These are phyloP conservation scores for Natator depressus DNA, from an alignment of 2,113 vertebrate species.

Conservation along the genomic window DNA sequence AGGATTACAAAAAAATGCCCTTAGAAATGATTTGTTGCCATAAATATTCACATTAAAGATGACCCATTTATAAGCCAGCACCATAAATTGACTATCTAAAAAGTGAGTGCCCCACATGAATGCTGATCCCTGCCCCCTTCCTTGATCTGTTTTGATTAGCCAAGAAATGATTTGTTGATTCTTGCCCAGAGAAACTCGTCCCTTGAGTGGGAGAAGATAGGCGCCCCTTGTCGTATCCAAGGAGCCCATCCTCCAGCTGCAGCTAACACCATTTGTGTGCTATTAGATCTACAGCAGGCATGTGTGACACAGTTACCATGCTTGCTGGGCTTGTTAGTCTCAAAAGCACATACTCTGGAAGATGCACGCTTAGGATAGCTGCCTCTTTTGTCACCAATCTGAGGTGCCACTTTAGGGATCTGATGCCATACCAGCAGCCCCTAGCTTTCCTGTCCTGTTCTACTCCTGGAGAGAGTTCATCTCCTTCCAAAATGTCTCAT, in stretches of 20 bases:
- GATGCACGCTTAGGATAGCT: background rate
- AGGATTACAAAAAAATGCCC: constrained; percentile 52
- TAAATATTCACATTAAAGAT: constrained; percentile 20
- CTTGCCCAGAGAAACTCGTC: constrained; percentile 7
- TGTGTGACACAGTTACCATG: background rate
- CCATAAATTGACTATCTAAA: constrained; percentile 39
- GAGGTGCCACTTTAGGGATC: background rate
- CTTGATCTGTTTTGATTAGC: constrained; percentile 3
- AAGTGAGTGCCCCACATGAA: background rate
- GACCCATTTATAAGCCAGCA: constrained; percentile 23
- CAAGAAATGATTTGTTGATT: constrained; percentile 32
- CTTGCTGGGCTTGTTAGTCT: background rate
- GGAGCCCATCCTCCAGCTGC: background rate
- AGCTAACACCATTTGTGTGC: background rate
- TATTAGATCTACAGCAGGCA: background rate
- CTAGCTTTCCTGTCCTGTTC: background rate
- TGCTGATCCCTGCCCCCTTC: background rate
- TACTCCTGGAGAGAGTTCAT: too few relatives aligned
- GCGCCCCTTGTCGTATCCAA: background rate
- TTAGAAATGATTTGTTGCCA: constrained; percentile 67
- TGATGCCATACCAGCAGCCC: background rate
- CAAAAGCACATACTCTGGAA: background rate
- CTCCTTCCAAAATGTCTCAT: background rate
- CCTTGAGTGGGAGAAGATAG: background rate
- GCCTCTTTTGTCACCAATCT: too few relatives aligned